A percentile compares a stretch with the other conserved stretches of the same genome.
Evolutionary conservation across 2,113 vertebrate species (phyloP).

Genomic region (Neomonachus schauinslandi): DNA sequence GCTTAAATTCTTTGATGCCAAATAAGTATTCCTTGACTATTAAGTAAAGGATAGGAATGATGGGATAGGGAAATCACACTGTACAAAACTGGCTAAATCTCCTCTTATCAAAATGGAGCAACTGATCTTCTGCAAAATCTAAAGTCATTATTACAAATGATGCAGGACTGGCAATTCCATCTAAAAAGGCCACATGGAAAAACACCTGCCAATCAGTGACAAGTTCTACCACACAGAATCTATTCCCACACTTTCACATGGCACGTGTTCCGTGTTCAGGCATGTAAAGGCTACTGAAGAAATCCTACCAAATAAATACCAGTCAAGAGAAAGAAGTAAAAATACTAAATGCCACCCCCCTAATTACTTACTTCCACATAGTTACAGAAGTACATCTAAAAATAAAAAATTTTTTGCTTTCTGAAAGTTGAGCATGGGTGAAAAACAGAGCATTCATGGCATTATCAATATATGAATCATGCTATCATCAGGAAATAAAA

Average conservation of each 20-base stretch:
- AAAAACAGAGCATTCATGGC: accelerated
- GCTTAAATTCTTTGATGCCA: neutral
- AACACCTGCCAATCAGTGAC: neutral
- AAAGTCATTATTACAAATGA: neutral
- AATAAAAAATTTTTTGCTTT: neutral
- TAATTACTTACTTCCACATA: neutral
- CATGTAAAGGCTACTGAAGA: neutral
- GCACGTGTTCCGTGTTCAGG: too few species aligned
- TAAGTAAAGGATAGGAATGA: neutral
- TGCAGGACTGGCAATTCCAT: neutral
- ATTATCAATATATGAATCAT: neutral
- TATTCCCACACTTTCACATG: neutral
- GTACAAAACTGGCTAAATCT: neutral
- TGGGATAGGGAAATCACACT: neutral
- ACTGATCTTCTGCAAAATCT: neutral
- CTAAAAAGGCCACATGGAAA: neutral
- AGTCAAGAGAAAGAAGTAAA: neutral
- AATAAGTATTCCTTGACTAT: neutral
- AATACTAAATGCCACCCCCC: neutral
- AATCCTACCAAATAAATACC: neutral
- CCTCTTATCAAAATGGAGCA: neutral
- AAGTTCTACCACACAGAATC: neutral
- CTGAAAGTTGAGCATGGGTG: neutral
- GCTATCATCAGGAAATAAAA: neutral
- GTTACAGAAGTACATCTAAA: neutral